phyloP scores from a whole-genome alignment of 2,113 vertebrate genomes.

The Anoplopoma fimbria region DNA sequence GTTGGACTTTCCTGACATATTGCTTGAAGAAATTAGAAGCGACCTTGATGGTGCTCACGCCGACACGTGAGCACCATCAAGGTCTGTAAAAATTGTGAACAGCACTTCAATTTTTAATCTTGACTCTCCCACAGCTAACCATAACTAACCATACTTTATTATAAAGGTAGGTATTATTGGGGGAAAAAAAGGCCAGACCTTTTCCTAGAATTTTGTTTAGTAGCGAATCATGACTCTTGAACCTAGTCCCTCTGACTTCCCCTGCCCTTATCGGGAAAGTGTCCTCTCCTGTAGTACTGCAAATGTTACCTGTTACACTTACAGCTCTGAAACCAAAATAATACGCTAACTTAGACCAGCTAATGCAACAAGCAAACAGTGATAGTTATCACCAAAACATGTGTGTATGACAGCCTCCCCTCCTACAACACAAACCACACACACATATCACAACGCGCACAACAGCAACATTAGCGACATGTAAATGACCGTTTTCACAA shows the following conservation, averaged over 20 bases:
- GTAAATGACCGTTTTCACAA: no score
- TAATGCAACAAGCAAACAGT: not conserved
- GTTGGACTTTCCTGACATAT: conserved; percentile 54
- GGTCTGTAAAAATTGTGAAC: conserved; percentile 5
- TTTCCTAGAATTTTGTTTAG: no score
- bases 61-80: not conserved
- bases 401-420: not conserved
- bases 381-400: not conserved
- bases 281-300: no score
- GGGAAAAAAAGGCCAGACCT: no score
- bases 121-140: no score
- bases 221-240: no score
- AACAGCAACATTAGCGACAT: not conserved
- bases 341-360: not conserved
- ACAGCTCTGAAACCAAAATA: not conserved
- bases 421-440: not conserved
- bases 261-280: no score
- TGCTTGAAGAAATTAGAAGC: conserved; percentile 12
- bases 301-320: not conserved
- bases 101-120: not conserved
- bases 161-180: no score
- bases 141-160: no score
- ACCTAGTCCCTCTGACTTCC: no score
- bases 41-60: no score
- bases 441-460: not conserved